Base-by-base conservation (phyloP, 2,888 invertebrate genomes). In the Pecten maximus region DNA sequence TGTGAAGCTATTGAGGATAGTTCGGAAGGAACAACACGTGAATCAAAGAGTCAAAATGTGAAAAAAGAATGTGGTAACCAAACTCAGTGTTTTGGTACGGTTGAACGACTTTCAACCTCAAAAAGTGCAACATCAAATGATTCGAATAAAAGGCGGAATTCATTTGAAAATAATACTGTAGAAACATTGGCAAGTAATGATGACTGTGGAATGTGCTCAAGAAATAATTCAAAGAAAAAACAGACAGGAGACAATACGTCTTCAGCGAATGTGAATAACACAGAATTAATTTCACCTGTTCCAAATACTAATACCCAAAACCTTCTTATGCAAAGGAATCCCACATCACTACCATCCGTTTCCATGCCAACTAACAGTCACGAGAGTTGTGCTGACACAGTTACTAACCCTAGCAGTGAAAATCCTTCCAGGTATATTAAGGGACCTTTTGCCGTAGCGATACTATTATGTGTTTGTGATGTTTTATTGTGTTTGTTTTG, bases 381-480 rank as follows among this genome's bases (percentile, higher is more conserved):
- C 74, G 74, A 74, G 10, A 74, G 15, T 74, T 74, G 74, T 74
- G 74, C 74, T 28, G 74, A 74, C 74, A 74, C 74, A 3, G 74
- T 74, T 74, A 74, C 74, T 74, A 74, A 74, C 74, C 74, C 35
- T 74, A 74, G 35, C 74, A 74, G 35, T 74, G 74, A 74, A 35
- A 74, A 6, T 10, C 10, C 74, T 1, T 74, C 74, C 28, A 74
- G 74, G 74, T 74, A 74, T 74, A 35, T 0, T 35, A 28, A 3
- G 74, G 12, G 28, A 28, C 28, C 3, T 10, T 19, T 15, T 28
- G 35, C 12, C 3, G 74, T 74, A 74, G 35, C 2, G 8, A 74
- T 35, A 35, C 54, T 54, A 3, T 19, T n/a, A 3, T 54, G 19
- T n/a, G 3, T 54, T 19, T 54, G 8, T 19, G 8, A 23, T 54